phyloP scores from a whole-genome alignment of 2,797 vertebrate genomes.

The Cercopithecus neglectus region DNA sequence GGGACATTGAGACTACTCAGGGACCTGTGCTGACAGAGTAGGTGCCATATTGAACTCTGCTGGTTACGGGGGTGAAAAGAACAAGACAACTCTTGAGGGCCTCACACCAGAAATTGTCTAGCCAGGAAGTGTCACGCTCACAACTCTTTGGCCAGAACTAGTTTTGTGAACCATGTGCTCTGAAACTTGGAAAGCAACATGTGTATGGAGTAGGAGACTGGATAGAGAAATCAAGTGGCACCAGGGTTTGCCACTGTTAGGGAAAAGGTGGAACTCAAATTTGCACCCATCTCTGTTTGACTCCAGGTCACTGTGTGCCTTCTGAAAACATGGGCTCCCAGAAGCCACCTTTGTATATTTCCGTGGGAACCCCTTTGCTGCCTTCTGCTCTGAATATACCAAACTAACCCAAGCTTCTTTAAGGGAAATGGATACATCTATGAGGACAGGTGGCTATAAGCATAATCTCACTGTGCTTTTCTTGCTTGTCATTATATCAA shows the following conservation, averaged over 20 bases:
- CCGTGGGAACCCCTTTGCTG: neutral
- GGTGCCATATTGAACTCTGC: neutral
- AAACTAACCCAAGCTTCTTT: neutral
- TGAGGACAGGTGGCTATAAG: fast-evolving
- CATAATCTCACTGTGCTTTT: fast-evolving
- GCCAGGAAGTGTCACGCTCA: neutral
- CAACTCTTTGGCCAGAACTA: fast-evolving
- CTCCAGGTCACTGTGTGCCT: neutral
- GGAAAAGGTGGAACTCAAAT: neutral
- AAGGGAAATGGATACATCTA: fast-evolving
- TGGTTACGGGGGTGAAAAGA: neutral
- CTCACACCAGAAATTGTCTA: neutral
- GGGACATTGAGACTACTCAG: neutral
- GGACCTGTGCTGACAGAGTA: no score
- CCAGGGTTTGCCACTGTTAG: no score
- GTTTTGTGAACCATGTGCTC: neutral
- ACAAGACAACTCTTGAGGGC: fast-evolving
- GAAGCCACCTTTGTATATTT: neutral
- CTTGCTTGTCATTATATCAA: fast-evolving
- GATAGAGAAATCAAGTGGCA: neutral
- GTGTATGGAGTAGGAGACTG: fast-evolving
- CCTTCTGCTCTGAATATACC: neutral
- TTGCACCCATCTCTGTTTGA: neutral
- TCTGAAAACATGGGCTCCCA: neutral
- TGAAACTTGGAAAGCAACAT: neutral